These are phyloP conservation scores for Drosophila sulfurigaster DNA, from an alignment of 1,140 invertebrate genomes.

Conservation along the genomic window DNA sequence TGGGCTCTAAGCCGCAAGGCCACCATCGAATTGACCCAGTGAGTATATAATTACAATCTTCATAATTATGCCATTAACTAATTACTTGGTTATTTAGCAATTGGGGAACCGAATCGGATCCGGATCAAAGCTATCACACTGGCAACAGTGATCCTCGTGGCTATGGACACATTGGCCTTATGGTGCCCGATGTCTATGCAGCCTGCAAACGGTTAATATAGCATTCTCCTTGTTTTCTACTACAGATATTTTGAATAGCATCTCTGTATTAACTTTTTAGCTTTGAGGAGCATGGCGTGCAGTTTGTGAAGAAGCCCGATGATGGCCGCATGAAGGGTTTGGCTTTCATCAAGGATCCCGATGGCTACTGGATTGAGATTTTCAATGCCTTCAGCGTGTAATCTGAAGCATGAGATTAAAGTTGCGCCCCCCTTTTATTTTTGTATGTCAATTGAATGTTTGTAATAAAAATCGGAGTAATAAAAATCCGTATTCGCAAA, in stretches of 20 bases:
- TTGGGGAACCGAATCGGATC: conserved; percentile 96
- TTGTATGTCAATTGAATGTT: conserved; percentile 7
- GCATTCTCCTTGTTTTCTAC: conserved; percentile 46
- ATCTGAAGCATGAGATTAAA: conserved; percentile 9
- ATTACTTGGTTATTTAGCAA: conserved; percentile 87
- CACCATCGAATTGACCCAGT: conserved; percentile 97
- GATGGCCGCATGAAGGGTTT: conserved; percentile 97
- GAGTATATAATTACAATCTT: conserved; percentile 74
- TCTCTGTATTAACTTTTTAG: conserved; percentile 29
- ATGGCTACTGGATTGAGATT: conserved; percentile 99
- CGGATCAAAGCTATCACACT: conserved; percentile 93
- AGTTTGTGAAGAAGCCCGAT: conserved; percentile 95
- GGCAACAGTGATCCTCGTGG: conserved; percentile 96
- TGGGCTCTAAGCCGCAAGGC: conserved; percentile 94
- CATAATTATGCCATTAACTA: neutral
- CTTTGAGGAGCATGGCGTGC: conserved; percentile 94
- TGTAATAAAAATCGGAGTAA: conserved; percentile 18
- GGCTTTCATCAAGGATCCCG: conserved; percentile 97
- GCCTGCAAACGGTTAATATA: conserved; percentile 89
- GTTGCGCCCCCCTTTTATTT: neutral
- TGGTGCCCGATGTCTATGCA: conserved; percentile 94
- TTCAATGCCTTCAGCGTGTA: conserved; percentile 89
- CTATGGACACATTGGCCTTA: conserved; percentile 96
- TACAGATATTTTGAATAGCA: neutral
- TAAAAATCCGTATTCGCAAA: conserved; percentile 18